phyloP scores from a whole-genome alignment of 2,113 vertebrate species.

The Rhea americana region DNA sequence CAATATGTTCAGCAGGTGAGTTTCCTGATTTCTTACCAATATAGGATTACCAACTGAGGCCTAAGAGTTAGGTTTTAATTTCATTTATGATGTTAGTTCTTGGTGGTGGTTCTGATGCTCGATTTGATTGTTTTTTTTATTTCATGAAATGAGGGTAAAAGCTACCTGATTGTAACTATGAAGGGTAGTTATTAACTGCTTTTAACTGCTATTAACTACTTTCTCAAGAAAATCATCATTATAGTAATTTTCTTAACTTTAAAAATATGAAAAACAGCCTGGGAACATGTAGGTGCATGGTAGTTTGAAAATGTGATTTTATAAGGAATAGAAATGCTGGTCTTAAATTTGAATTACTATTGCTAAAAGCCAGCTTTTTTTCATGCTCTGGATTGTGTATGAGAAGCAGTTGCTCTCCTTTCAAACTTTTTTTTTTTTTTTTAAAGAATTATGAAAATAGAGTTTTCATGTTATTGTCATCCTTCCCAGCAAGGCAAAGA shows the following conservation, averaged over 20 bases:
- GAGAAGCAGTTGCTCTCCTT: background rate
- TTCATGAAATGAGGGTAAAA: background rate
- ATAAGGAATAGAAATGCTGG: background rate
- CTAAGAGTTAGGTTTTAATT: background rate
- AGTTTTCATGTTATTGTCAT: background rate
- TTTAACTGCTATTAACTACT: background rate
- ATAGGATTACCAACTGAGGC: background rate
- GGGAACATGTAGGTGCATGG: background rate
- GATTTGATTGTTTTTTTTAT: background rate
- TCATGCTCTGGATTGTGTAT: background rate
- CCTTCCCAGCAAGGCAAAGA: too few relatives aligned
- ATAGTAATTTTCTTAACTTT: background rate
- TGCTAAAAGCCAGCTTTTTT: background rate
- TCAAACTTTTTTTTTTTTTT: too few relatives aligned
- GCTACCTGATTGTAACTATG: background rate
- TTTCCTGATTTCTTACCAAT: background rate
- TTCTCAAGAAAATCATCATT: background rate
- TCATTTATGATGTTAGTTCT: background rate
- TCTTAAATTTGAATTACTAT: background rate
- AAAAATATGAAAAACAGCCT: background rate
- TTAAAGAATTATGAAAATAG: background rate
- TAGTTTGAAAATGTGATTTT: background rate
- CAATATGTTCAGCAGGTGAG: slow-evolving; percentile 90
- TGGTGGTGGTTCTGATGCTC: background rate
- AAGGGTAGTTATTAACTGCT: background rate